Conservation (phyloP, 1,140 invertebrate species). For the Diachasmimorpha longicaudata region DNA sequence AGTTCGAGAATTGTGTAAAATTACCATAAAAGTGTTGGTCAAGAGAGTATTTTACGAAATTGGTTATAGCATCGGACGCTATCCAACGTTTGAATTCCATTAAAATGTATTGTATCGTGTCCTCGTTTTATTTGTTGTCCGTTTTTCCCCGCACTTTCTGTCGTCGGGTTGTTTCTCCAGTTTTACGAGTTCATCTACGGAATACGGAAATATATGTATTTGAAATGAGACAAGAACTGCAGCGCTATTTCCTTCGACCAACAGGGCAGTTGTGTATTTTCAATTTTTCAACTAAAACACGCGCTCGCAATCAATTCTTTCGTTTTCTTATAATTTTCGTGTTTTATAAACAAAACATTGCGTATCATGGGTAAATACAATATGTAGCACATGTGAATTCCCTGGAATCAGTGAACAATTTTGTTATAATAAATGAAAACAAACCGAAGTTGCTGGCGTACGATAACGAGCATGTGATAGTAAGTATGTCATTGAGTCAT, state of each 20-base stretch:
- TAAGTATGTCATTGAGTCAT: no score
- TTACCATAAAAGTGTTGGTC: conserved; percentile 1
- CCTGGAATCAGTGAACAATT: no score
- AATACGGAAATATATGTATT: background rate
- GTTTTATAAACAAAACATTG: no score
- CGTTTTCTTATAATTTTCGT: no score
- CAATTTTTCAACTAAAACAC: no score
- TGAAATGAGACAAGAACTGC: background rate
- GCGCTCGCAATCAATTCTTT: no score
- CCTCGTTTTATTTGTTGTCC: conserved; percentile 23
- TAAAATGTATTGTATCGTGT: conserved; percentile 40
- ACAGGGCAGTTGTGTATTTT: background rate
- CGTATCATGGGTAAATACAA: no score
- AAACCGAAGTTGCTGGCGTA: no score
- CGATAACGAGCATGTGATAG: no score
- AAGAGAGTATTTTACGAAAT: conserved; percentile 2
- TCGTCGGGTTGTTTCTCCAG: background rate
- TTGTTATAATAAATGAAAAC: no score
- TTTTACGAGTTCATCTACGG: conserved; percentile 39
- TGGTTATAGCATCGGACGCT: conserved; percentile 6
- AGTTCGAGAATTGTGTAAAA: background rate
- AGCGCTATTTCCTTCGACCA: background rate
- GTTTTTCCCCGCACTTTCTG: background rate
- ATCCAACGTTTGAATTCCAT: conserved; percentile 34
- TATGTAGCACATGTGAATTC: no score